A percentile compares a stretch with the other conserved stretches of the same genome.
These are phyloP conservation scores for Triplophysa tibetana DNA, from an alignment of 2,113 vertebrate species.

Conservation along the genomic window DNA sequence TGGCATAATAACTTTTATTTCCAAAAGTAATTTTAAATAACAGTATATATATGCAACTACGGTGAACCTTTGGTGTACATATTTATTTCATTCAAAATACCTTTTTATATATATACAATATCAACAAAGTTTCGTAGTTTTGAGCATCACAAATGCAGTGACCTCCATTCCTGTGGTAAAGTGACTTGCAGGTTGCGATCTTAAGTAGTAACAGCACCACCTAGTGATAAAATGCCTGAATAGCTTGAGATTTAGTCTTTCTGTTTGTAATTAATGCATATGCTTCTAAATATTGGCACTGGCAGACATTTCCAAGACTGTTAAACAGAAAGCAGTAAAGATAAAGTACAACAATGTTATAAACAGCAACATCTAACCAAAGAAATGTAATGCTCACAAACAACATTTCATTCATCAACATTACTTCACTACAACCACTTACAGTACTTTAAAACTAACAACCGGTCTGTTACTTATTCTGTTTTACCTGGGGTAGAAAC, in stretches of 20 bases:
- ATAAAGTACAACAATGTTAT: not conserved
- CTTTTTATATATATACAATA: not conserved
- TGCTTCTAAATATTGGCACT: not conserved
- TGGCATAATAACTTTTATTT: no score
- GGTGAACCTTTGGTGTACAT: not conserved
- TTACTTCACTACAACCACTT: not conserved
- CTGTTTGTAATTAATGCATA: not conserved
- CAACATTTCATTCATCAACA: no score
- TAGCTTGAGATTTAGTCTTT: not conserved
- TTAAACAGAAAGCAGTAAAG: no score
- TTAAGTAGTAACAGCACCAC: slow-evolving; percentile 47
- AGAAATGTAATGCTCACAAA: not conserved
- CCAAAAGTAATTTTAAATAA: no score
- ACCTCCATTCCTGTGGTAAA: no score
- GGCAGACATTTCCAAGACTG: no score
- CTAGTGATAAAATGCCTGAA: slow-evolving; percentile 35
- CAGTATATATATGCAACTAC: no score
- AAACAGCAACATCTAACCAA: not conserved
- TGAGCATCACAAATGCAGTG: no score
- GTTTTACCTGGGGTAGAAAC: not conserved
- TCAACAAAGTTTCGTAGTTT: no score
- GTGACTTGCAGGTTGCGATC: not conserved
- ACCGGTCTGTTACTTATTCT: not conserved
- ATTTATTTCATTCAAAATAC: not conserved
- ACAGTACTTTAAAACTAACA: not conserved